phyloP scores from a whole-genome alignment of 2,797 vertebrate species.

The Phataginus tetradactyla region DNA sequence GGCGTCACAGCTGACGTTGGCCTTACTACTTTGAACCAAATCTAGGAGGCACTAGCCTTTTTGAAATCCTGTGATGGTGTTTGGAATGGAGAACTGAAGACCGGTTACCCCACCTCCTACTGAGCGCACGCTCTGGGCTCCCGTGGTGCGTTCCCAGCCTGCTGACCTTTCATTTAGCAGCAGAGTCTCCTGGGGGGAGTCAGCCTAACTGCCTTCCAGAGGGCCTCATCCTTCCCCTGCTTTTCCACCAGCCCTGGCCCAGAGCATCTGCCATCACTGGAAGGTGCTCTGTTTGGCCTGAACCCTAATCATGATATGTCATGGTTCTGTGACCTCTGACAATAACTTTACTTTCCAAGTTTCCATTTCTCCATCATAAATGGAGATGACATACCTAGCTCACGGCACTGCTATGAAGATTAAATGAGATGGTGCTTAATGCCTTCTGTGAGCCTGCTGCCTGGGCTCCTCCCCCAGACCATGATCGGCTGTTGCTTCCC shows the following conservation, averaged over 20 bases:
- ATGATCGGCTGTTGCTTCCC: background rate
- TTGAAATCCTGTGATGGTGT: background rate
- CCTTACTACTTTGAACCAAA: background rate
- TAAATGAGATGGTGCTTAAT: background rate
- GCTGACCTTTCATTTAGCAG: background rate
- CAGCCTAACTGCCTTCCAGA: background rate
- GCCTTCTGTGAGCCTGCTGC: background rate
- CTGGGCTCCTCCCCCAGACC: background rate
- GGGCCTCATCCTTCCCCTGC: background rate
- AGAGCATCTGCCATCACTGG: background rate
- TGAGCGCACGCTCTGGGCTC: background rate
- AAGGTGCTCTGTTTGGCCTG: background rate
- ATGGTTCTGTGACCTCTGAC: background rate
- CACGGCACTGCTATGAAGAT: accelerated
- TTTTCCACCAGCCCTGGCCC: background rate
- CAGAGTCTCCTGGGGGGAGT: background rate
- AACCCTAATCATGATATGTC: background rate
- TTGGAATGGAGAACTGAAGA: background rate
- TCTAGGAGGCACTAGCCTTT: background rate
- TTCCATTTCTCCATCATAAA: background rate
- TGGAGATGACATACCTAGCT: background rate
- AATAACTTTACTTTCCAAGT: background rate
- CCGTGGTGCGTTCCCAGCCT: background rate
- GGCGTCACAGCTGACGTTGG: background rate
- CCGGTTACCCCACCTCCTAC: background rate